Conservation (phyloP, 37 sponge, comb jelly and placozoan species). For the Spongilla lacustris region DNA sequence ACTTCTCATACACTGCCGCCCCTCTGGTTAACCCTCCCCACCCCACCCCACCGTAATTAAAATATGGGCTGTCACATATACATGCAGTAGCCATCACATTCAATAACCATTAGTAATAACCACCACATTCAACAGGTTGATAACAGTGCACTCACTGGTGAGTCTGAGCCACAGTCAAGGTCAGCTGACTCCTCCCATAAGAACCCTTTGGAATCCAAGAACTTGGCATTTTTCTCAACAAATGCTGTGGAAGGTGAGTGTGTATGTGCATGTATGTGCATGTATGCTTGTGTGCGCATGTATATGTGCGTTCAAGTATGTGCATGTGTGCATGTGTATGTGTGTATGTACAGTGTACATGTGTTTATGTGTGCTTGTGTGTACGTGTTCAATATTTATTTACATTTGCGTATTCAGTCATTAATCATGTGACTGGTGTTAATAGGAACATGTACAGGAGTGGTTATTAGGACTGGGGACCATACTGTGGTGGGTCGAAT, state of each 20-base stretch:
- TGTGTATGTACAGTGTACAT: not conserved
- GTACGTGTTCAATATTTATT: no score
- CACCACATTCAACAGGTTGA: conserved; percentile 89
- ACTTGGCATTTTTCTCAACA: conserved; percentile 97
- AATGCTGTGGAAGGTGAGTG: conserved; percentile 89
- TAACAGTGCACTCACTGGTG: conserved; percentile 98
- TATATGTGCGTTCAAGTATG: not conserved
- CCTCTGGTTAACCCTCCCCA: no score
- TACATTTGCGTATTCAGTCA: no score
- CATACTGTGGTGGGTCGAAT: conserved; percentile 95
- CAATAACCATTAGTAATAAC: no score
- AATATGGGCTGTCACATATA: no score
- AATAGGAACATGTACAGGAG: conserved; percentile 75
- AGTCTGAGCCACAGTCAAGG: conserved; percentile 90
- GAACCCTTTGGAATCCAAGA: conserved; percentile 94
- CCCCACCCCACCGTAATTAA: no score
- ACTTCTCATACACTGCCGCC: no score
- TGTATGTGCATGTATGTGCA: not conserved
- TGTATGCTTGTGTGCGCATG: not conserved
- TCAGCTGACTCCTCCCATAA: conserved; percentile 66
- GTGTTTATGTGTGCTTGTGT: no score
- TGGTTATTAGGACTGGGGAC: conserved; percentile 93
- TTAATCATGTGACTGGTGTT: no score
- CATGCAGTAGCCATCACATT: no score
- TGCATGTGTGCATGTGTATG: conserved; percentile 3